Evolutionary conservation across 2,113 vertebrate genomes (phyloP), one percentile per base, ranked within the genome.

Genomic region (Etheostoma spectabile): DNA sequence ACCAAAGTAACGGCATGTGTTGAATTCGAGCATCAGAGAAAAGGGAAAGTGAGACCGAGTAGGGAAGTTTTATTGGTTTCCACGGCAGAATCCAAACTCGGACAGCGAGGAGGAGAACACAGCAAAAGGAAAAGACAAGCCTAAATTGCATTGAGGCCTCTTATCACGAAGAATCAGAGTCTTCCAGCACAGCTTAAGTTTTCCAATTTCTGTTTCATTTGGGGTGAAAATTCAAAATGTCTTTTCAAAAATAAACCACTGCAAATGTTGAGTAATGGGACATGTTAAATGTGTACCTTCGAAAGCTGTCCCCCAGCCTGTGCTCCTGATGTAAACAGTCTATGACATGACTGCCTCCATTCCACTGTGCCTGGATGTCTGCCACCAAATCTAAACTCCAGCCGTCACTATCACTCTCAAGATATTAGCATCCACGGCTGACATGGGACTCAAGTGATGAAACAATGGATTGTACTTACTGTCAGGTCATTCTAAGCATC

Each of bases 401-500:
- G 74, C 63, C 65, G 74, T 84, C 87, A 63, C 85, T 82, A 76
- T 93, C 83, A 83, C 63, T 82, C 84, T 83, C 82, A 71, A 71
- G 46, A 86, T 69, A 91, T 89, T 83, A 89, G 76, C 88, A 88
- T 86, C 77, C 84, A 72, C 75, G 60, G 52, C 83, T 74, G 73
- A 83, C 82, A 83, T 60, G 45, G 68, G 61, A 82, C 59, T 67
- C 60, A 67, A 79, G 82, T 87, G 86, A 88, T 86, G 81, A 90
- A 91, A 91, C 87, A 87, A 91, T 89, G 91, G 89, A 90, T 93
- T 91, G 77, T 90, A 93, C 92, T 92, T 92, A 93, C 93, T 91
- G 92, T 84, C 88, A 81, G 77, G 77, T 87, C 84, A 84, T 88
- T 88, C 86, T 88, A 88, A 74, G 76, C 89, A 88, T 93, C 92